A percentile compares a stretch with the other conserved stretches of the same genome.
phyloP scores from a whole-genome alignment of 2,113 vertebrate species.

The Pelodiscus sinensis region DNA sequence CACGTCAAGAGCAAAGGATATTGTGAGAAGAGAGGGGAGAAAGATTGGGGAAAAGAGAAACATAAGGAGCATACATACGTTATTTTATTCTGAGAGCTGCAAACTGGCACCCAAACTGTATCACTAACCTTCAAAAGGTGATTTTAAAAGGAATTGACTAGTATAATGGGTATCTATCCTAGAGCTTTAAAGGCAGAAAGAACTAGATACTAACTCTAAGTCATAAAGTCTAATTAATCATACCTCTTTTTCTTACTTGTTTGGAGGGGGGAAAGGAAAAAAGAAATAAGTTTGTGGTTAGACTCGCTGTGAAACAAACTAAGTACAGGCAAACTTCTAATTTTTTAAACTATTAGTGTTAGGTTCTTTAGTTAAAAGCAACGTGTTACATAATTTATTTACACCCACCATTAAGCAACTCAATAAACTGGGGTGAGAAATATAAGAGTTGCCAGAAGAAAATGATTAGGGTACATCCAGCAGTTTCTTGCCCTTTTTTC shows the following conservation, averaged over 20 bases:
- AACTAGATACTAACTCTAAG: conserved; percentile 53
- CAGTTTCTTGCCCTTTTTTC: background rate
- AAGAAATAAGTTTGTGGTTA: conserved; percentile 62
- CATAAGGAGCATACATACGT: background rate
- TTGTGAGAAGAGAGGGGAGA: conserved; percentile 44
- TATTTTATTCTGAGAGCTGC: conserved; percentile 29
- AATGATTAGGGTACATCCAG: background rate
- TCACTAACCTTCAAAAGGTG: background rate
- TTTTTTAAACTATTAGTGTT: background rate
- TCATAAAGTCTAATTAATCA: conserved; percentile 30
- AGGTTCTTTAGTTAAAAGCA: conserved; percentile 3
- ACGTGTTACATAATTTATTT: background rate
- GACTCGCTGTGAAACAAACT: conserved; percentile 48
- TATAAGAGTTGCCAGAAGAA: background rate
- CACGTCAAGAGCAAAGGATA: background rate
- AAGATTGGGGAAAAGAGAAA: background rate
- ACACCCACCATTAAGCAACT: background rate
- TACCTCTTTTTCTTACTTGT: conserved; percentile 67
- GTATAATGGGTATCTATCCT: conserved; percentile 28
- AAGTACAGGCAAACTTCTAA: background rate
- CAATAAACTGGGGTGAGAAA: background rate
- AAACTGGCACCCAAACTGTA: conserved; percentile 20
- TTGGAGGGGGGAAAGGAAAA: conserved; percentile 34
- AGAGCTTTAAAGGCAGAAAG: conserved; percentile 50
- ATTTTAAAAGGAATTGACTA: conserved; percentile 37